Evolutionary conservation across 2,888 invertebrate species (phyloP).

Genomic region (Apodemia mormo): DNA sequence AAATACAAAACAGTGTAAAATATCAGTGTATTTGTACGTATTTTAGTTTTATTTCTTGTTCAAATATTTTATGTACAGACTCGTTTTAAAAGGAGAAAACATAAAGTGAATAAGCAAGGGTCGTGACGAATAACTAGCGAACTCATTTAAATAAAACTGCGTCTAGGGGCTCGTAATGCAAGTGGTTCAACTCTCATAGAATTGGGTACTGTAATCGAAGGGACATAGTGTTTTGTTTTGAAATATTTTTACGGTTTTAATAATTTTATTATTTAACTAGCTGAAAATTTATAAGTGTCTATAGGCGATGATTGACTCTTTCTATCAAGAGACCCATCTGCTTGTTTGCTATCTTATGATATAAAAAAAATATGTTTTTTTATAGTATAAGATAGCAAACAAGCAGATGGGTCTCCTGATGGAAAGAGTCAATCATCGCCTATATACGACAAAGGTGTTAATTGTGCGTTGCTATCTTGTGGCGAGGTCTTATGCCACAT

Average conservation of each 20-base stretch:
- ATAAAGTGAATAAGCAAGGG: slow-evolving; percentile 14
- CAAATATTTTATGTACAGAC: neutral
- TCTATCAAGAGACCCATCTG: too few relatives aligned
- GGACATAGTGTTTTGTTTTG: slow-evolving; percentile 10
- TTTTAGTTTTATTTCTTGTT: neutral
- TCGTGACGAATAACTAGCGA: slow-evolving; percentile 25
- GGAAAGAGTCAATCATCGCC: too few relatives aligned
- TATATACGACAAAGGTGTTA: too few relatives aligned
- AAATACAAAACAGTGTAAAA: too few relatives aligned
- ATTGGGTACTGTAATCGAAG: slow-evolving; percentile 12
- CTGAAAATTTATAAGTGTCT: too few relatives aligned
- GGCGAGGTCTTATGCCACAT: too few relatives aligned
- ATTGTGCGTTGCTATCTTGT: too few relatives aligned
- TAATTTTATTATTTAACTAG: neutral
- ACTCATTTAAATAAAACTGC: slow-evolving; percentile 32
- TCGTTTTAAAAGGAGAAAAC: neutral
- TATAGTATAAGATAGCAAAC: too few relatives aligned
- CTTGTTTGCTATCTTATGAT: too few relatives aligned
- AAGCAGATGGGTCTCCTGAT: too few relatives aligned
- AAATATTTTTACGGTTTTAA: neutral
- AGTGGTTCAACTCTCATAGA: slow-evolving; percentile 16
- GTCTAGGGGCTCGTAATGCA: slow-evolving; percentile 27
- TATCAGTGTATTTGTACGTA: neutral
- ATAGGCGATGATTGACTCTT: too few relatives aligned
- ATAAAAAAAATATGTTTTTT: too few relatives aligned